Conservation (phyloP, 2,113 vertebrate genomes). For the Centropristis striata region DNA sequence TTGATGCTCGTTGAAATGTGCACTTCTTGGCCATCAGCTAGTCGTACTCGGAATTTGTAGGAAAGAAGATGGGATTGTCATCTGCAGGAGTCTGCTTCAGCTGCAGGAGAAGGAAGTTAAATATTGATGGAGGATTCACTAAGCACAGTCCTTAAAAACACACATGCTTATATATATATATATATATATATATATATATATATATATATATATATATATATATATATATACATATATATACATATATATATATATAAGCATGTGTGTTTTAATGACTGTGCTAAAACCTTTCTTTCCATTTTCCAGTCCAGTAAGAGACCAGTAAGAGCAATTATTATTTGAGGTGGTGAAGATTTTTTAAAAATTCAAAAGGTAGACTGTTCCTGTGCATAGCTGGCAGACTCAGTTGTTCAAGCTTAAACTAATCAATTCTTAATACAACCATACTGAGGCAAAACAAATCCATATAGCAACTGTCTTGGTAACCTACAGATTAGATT, state of each 20-base stretch:
- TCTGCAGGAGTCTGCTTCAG: slow-evolving; percentile 66
- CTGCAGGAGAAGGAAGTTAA: slow-evolving; percentile 34
- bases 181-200: no score
- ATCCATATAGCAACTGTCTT: no score
- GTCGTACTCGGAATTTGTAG: slow-evolving; percentile 79
- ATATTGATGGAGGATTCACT: neutral
- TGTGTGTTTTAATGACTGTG: no score
- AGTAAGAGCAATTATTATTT: neutral
- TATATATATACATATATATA: no score
- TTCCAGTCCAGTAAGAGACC: neutral
- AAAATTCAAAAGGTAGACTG: slow-evolving; percentile 16
- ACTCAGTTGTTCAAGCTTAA: neutral
- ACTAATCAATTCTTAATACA: neutral
- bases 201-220: no score
- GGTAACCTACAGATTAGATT: no score
- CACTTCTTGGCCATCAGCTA: slow-evolving; percentile 86
- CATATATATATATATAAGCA: no score
- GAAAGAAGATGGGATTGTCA: slow-evolving; percentile 81
- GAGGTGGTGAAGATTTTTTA: neutral
- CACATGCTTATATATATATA: no score
- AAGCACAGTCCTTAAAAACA: no score
- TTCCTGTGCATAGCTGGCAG: neutral
- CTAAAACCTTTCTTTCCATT: no score
- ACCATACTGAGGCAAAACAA: no score
- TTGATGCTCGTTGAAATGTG: slow-evolving; percentile 83